A percentile compares a stretch with the other conserved stretches of the same genome.
Conservation (phyloP, 2,888 invertebrate species). For the Microplitis manilae region DNA sequence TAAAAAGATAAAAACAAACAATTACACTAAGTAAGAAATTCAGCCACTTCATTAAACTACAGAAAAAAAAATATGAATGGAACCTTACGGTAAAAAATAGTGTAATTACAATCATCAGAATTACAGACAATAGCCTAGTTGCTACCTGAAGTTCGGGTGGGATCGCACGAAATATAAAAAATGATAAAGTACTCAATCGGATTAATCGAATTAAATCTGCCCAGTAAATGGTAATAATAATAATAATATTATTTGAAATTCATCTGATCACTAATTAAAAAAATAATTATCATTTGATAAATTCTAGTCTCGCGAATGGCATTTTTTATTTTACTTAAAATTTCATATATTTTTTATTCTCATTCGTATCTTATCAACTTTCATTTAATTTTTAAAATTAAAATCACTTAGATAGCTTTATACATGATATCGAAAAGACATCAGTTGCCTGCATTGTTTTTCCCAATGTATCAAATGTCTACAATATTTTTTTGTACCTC, state of each 20-base stretch:
- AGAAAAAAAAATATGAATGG: slow-evolving; percentile 57
- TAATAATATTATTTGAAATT: slow-evolving; percentile 6
- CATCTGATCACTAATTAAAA: slow-evolving; percentile 43
- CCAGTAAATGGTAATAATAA: slow-evolving; percentile 38
- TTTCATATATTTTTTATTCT: neutral
- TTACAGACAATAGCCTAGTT: slow-evolving; percentile 65
- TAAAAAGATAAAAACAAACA: slow-evolving; percentile 69
- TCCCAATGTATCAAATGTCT: too few species aligned
- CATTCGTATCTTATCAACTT: slow-evolving; percentile 51
- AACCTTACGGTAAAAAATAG: slow-evolving; percentile 65
- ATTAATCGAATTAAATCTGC: slow-evolving; percentile 23
- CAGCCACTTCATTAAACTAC: slow-evolving; percentile 64
- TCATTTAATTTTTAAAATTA: slow-evolving; percentile 68
- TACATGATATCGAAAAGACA: slow-evolving; percentile 58
- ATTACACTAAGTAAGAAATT: slow-evolving; percentile 67
- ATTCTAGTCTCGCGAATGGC: slow-evolving; percentile 65
- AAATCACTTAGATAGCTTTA: slow-evolving; percentile 71
- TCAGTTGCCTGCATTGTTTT: too few species aligned
- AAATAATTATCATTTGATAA: slow-evolving; percentile 56
- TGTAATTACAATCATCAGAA: slow-evolving; percentile 62
- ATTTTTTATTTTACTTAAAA: slow-evolving; percentile 57
- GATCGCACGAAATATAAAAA: slow-evolving; percentile 56
- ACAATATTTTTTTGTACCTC: too few species aligned
- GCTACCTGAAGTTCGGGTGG: slow-evolving; percentile 62
- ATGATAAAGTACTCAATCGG: slow-evolving; percentile 34